A percentile compares a stretch with the other conserved stretches of the same genome.
These are phyloP conservation scores for Lates japonicus DNA, from an alignment of 2,797 vertebrate genomes.

Conservation along the genomic window DNA sequence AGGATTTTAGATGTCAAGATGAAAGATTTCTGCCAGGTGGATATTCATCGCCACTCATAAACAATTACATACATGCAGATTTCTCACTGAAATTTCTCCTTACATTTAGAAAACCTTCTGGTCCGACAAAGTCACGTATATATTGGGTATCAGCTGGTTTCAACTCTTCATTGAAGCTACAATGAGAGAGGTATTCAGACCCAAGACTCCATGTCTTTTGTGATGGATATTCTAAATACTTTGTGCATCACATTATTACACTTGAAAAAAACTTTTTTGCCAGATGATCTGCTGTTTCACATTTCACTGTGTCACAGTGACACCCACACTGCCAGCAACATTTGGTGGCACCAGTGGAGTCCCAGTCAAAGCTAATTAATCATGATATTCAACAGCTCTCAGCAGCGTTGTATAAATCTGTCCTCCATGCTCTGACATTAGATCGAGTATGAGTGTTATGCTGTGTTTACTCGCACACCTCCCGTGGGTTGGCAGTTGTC, in stretches of 20 bases:
- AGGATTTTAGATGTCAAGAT: constrained; percentile 24
- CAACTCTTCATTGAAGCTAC: neutral
- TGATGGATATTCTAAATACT: neutral
- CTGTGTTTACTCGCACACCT: constrained; percentile 73
- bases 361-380: constrained; percentile 49
- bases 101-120: neutral
- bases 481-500: constrained; percentile 70
- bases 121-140: neutral
- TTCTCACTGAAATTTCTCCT: neutral
- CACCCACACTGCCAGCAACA: neutral
- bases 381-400: constrained; percentile 58
- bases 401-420: constrained; percentile 63
- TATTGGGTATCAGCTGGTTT: neutral
- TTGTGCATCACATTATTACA: neutral
- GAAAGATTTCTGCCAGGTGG: constrained; percentile 26
- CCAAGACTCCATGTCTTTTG: neutral
- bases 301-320: constrained; percentile 25
- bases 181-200: neutral
- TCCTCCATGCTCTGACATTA: constrained; percentile 61
- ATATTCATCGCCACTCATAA: constrained; percentile 10
- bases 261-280: neutral
- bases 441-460: constrained; percentile 60
- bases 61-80: neutral
- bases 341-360: constrained; percentile 42
- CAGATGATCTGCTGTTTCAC: constrained; percentile 24